These are phyloP conservation scores for Rhogogaster chlorosoma DNA, from an alignment of 2,888 invertebrate species.

Conservation along the genomic window DNA sequence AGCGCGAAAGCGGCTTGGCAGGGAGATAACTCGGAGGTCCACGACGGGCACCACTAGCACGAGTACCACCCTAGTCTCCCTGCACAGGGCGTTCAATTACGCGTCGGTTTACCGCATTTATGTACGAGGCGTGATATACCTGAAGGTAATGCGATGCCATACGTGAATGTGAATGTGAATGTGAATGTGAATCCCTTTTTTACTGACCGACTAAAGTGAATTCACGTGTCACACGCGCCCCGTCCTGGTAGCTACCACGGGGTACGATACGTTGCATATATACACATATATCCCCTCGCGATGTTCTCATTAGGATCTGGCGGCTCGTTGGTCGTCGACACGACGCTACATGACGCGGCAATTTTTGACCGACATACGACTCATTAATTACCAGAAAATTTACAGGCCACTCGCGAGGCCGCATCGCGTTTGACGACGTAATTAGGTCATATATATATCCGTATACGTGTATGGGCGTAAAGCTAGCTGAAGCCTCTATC, in stretches of 20 bases:
- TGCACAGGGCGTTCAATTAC: slow-evolving; percentile 43
- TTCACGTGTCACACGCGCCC: slow-evolving; percentile 38
- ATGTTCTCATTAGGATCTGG: slow-evolving; percentile 40
- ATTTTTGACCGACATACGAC: slow-evolving; percentile 46
- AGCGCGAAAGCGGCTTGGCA: not conserved
- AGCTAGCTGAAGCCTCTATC: slow-evolving; percentile 13
- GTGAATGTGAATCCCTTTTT: slow-evolving; percentile 49
- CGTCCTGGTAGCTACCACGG: not conserved
- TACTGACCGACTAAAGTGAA: slow-evolving; percentile 48
- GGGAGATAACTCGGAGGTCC: not conserved
- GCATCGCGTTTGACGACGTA: slow-evolving; percentile 46
- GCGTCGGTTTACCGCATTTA: slow-evolving; percentile 49
- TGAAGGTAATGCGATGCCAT: slow-evolving; percentile 28
- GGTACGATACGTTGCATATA: not conserved
- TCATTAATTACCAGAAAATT: slow-evolving; percentile 48
- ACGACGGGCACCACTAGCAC: not conserved
- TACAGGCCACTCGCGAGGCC: slow-evolving; percentile 34
- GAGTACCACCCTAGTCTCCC: slow-evolving; percentile 6
- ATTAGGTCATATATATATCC: slow-evolving; percentile 36
- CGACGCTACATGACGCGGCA: slow-evolving; percentile 38
- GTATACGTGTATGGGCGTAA: not conserved
- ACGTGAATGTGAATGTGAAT: slow-evolving; percentile 15
- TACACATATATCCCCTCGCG: not conserved
- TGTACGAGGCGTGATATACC: slow-evolving; percentile 31
- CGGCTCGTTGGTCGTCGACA: slow-evolving; percentile 42